Evolutionary conservation across 2,797 vertebrate species (phyloP), one percentile per base, ranked within the genome.

Genomic region (Chaetodon trifasciatus): DNA sequence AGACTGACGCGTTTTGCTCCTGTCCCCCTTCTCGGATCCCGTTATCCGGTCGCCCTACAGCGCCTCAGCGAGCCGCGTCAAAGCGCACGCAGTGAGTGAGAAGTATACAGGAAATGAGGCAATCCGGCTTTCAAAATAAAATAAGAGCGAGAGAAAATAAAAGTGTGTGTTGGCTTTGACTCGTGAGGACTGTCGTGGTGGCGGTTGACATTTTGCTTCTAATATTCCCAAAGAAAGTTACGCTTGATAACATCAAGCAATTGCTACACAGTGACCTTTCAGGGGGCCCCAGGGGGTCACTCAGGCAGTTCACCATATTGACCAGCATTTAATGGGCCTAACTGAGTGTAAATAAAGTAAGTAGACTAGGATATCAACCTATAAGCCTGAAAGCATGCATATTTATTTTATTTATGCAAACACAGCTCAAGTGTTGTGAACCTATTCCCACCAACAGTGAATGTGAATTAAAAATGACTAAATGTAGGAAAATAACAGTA

Each of bases 41-140:
- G 89, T 91, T 93, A 90, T 93, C 90, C 89, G 87, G 83, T 90
- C 85, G 88, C 90, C 87, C 89, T 78, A 74, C 87, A 85, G 91
- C 88, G 89, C 70, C 81, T 89, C 82, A 15, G 68, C 10, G 73
- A 87, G 86, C 47, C 82, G 81, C 58, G 82, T 93, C 85, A 93
- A 91, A 0, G 1, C 0, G 21, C 57, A 17, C 23, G 24, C 17
- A 8, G 35, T 47, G 65, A 67, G 67, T 1, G 15, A 1, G 39
- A 17, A 5, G 11, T 0, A 7, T 2, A 56, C 73, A 1, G 91
- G 87, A 91, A 88, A 9, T 52, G 1, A 52, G 2, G 6, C 6
- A 2, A 0, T 0, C 0, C 0, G 21, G 0, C 56, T 76, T 86
- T 91, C 86, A 89, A 77, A 91, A 84, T 89, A 87, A 88, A 65